Percentiles rank a stretch among this genome's conserved stretches.
These are phyloP conservation scores for Artibeus jamaicensis DNA, from an alignment of 2,797 vertebrate species.

Conservation along the genomic window DNA sequence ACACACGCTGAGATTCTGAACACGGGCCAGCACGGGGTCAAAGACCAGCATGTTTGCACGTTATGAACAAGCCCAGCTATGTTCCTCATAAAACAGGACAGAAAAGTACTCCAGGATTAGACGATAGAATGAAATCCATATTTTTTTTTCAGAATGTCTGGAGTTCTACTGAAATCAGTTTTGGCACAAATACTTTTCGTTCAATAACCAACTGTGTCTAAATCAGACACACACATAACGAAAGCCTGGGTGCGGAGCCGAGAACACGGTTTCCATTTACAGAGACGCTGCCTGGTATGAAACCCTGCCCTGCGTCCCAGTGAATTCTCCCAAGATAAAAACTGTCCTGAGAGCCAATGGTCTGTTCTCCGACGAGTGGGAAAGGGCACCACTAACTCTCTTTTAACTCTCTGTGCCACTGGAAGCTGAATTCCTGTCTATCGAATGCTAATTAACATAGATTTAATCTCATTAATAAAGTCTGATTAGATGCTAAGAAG, in stretches of 20 bases:
- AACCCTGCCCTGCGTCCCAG: not conserved
- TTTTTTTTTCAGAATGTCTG: constrained; percentile 27
- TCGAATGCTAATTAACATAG: constrained; percentile 64
- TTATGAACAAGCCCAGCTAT: constrained; percentile 71
- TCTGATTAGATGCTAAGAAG: constrained; percentile 65
- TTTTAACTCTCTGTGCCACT: not conserved
- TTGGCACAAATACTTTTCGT: not conserved
- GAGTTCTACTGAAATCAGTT: constrained; percentile 41
- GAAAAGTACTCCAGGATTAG: constrained; percentile 74
- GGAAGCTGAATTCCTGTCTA: constrained; percentile 37
- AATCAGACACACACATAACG: constrained; percentile 17
- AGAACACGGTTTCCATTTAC: not conserved
- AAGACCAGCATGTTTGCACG: constrained; percentile 74
- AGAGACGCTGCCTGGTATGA: not conserved
- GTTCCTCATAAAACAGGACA: constrained; percentile 74
- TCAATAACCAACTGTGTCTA: not conserved
- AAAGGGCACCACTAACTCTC: constrained; percentile 14
- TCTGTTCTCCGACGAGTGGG: not conserved
- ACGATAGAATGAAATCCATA: constrained; percentile 78
- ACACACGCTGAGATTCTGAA: constrained; percentile 72
- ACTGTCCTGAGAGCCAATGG: not conserved
- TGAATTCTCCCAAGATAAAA: constrained; percentile 36
- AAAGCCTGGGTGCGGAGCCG: not conserved
- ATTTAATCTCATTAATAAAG: constrained; percentile 73
- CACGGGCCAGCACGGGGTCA: constrained; percentile 72